Conservation (phyloP, 2,797 vertebrate genomes). For the Distichodus sexfasciatus region DNA sequence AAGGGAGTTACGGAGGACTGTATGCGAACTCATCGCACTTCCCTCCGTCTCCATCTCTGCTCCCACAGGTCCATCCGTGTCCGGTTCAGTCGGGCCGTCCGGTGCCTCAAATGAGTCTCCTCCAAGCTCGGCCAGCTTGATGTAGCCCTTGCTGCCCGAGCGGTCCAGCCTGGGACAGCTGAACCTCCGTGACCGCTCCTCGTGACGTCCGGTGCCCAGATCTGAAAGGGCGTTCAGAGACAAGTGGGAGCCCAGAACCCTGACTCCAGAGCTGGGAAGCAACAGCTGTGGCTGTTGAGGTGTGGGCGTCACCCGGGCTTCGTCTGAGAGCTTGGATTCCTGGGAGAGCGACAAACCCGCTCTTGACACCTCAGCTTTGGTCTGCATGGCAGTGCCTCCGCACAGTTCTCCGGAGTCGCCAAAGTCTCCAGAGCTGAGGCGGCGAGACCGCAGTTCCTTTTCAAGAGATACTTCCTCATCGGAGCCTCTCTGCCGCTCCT, state of each 20-base stretch:
- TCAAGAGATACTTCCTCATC: neutral
- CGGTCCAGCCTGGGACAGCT: constrained; percentile 84
- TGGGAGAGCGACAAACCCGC: constrained; percentile 35
- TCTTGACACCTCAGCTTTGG: constrained; percentile 48
- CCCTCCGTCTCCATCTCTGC: constrained; percentile 60
- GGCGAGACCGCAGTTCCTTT: constrained; percentile 13
- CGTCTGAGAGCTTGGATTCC: constrained; percentile 42
- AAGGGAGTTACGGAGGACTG: constrained; percentile 9
- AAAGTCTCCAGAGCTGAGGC: constrained; percentile 37
- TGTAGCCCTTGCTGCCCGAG: constrained; percentile 92
- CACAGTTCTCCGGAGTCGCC: constrained; percentile 23
- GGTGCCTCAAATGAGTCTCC: constrained; percentile 85
- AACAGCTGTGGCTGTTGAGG: constrained; percentile 55
- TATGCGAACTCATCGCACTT: constrained; percentile 2
- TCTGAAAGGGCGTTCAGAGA: constrained; percentile 74
- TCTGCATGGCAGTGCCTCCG: constrained; percentile 22
- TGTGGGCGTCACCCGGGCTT: constrained; percentile 33
- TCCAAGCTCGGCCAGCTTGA: constrained; percentile 80
- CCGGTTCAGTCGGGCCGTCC: constrained; percentile 44
- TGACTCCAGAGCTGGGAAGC: constrained; percentile 65
- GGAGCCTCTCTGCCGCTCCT: constrained; percentile 50
- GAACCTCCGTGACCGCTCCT: constrained; percentile 72
- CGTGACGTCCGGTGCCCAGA: constrained; percentile 62
- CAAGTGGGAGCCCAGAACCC: constrained; percentile 67
- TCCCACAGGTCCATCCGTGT: constrained; percentile 49